Percentiles rank a stretch among this genome's conserved stretches.
Conservation (phyloP, 2,797 vertebrate species). For the Phalanger gymnotis region DNA sequence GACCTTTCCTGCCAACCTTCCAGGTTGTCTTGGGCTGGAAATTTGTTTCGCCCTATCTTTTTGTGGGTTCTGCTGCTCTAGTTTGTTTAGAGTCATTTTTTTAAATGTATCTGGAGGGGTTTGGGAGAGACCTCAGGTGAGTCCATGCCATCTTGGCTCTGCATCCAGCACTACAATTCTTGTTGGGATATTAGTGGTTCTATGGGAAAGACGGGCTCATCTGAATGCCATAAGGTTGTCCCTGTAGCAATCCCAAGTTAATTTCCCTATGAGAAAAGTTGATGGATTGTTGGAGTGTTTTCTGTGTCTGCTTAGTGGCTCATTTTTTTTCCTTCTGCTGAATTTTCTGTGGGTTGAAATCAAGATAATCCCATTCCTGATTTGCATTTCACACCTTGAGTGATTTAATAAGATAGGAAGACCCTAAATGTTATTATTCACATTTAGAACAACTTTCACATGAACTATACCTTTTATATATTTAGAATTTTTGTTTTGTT, state of each 20-base stretch:
- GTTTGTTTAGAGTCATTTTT: too few relatives aligned
- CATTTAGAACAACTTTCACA: neutral
- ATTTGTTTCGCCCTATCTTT: too few relatives aligned
- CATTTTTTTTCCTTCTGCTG: neutral
- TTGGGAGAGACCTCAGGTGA: too few relatives aligned
- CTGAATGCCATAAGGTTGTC: neutral
- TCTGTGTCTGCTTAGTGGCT: neutral
- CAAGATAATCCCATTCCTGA: neutral
- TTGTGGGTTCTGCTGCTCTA: too few relatives aligned
- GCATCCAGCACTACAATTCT: neutral
- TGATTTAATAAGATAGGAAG: neutral
- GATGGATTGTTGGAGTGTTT: neutral
- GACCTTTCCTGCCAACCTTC: too few relatives aligned
- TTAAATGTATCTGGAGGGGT: too few relatives aligned
- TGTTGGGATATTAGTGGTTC: neutral
- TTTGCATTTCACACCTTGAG: neutral
- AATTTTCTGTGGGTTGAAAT: neutral
- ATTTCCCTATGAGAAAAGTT: neutral
- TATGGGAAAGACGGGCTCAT: neutral
- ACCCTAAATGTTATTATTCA: neutral
- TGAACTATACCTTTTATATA: neutral
- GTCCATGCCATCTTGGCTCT: too few relatives aligned
- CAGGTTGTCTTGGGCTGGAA: too few relatives aligned
- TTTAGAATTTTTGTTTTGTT: neutral
- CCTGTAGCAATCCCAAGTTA: neutral